A percentile compares a stretch with the other conserved stretches of the same genome.
Conservation (phyloP, 2,888 invertebrate genomes). For the Caenorhabditis parvicauda region DNA sequence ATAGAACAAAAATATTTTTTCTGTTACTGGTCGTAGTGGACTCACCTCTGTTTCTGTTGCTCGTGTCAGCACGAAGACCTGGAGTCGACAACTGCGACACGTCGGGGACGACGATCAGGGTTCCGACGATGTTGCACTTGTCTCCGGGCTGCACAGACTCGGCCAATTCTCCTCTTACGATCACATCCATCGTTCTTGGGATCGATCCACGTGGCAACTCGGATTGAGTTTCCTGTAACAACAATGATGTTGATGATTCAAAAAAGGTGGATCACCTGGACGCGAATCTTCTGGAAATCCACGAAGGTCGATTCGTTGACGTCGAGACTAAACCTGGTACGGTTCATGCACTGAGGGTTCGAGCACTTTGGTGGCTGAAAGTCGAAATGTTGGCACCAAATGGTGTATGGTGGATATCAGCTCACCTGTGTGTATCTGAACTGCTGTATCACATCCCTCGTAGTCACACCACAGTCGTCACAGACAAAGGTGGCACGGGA, state of each 20-base stretch:
- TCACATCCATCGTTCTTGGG: slow-evolving; percentile 88
- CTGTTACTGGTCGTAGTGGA: background rate
- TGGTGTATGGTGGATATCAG: background rate
- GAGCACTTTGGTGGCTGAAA: slow-evolving; percentile 87
- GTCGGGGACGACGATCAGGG: slow-evolving; percentile 94
- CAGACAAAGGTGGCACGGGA: slow-evolving; percentile 84
- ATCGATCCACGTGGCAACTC: slow-evolving; percentile 94
- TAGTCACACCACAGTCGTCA: slow-evolving; percentile 88
- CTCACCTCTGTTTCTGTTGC: slow-evolving; percentile 22
- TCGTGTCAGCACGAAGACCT: slow-evolving; percentile 64
- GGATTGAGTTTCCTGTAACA: slow-evolving; percentile 79
- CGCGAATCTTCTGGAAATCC: slow-evolving; percentile 95
- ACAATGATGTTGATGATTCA: background rate
- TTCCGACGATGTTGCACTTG: slow-evolving; percentile 87
- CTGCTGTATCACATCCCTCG: slow-evolving; percentile 93
- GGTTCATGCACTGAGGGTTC: slow-evolving; percentile 91
- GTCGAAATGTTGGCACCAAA: too few species aligned
- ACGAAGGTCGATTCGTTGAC: slow-evolving; percentile 90
- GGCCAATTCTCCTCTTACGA: slow-evolving; percentile 90
- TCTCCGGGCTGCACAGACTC: slow-evolving; percentile 89
- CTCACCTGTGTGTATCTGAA: slow-evolving; percentile 79
- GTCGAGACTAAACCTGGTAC: slow-evolving; percentile 84
- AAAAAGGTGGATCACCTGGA: slow-evolving; percentile 69
- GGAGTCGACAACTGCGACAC: slow-evolving; percentile 82
- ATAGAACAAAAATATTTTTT: too few species aligned